phyloP scores from a whole-genome alignment of 2,113 vertebrate genomes.

The Xerus inauris region DNA sequence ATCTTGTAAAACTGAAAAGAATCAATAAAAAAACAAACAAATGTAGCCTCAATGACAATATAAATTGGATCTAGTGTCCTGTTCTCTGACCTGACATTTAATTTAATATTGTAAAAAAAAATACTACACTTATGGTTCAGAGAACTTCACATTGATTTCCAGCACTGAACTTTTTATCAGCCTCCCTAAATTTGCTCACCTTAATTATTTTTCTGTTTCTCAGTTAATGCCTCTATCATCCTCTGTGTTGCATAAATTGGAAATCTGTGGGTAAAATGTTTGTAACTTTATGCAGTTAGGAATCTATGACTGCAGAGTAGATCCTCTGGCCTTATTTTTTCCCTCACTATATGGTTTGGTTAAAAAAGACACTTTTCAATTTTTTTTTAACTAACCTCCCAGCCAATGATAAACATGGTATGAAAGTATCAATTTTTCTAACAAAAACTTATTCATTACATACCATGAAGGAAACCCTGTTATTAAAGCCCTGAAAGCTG shows the following conservation, averaged over 20 bases:
- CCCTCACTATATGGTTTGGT: neutral
- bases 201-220: neutral
- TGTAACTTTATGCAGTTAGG: neutral
- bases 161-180: neutral
- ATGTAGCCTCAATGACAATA: neutral
- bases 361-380: neutral
- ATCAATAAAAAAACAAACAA: too few relatives aligned
- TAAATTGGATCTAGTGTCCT: neutral
- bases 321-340: neutral
- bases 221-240: neutral
- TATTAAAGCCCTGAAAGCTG: neutral
- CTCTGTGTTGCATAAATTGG: neutral
- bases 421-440: neutral
- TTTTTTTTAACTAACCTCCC: neutral
- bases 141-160: neutral
- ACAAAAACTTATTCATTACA: neutral
- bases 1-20: too few relatives aligned
- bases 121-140: neutral
- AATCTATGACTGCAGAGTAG: rapidly evolving
- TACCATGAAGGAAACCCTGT: neutral
- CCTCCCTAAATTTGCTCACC: neutral
- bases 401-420: neutral
- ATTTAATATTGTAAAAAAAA: neutral
- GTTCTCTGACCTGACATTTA: neutral
- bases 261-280: neutral